Evolutionary conservation across 2,113 vertebrate species (phyloP).

Genomic region (Cavia porcellus): DNA sequence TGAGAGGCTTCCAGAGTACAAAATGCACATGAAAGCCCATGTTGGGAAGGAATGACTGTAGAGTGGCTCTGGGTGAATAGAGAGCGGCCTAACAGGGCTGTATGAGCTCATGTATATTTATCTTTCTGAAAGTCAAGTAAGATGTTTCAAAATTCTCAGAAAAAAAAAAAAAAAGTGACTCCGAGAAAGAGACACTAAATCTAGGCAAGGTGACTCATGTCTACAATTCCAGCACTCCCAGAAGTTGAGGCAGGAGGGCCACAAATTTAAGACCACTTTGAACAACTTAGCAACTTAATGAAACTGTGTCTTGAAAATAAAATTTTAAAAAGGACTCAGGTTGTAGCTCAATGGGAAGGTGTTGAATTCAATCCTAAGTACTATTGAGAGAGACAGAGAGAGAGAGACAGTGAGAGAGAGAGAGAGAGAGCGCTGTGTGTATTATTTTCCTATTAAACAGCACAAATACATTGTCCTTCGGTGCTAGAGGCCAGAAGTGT

Average conservation of each 20-base stretch:
- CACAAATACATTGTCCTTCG: neutral
- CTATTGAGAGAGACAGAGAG: neutral
- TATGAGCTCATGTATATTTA: neutral
- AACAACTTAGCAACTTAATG: neutral
- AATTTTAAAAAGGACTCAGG: neutral
- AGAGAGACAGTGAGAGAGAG: neutral
- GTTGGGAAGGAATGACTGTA: neutral
- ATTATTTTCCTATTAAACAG: neutral
- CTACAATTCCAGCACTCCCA: neutral
- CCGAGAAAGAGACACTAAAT: neutral
- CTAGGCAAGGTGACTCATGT: neutral
- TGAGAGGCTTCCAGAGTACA: neutral
- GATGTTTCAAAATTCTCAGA: neutral
- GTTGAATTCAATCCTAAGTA: neutral
- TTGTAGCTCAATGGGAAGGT: neutral
- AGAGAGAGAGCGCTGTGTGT: neutral
- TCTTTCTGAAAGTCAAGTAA: neutral
- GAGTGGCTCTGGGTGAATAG: neutral
- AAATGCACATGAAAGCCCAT: neutral
- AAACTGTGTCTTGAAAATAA: neutral
- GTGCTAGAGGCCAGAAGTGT: neutral
- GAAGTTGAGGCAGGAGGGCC: neutral
- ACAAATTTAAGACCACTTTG: neutral
- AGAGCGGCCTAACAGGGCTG: no score
- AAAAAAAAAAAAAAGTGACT: neutral